phyloP scores from a whole-genome alignment of 2,888 invertebrate genomes.

The Clepsis dumicolana region DNA sequence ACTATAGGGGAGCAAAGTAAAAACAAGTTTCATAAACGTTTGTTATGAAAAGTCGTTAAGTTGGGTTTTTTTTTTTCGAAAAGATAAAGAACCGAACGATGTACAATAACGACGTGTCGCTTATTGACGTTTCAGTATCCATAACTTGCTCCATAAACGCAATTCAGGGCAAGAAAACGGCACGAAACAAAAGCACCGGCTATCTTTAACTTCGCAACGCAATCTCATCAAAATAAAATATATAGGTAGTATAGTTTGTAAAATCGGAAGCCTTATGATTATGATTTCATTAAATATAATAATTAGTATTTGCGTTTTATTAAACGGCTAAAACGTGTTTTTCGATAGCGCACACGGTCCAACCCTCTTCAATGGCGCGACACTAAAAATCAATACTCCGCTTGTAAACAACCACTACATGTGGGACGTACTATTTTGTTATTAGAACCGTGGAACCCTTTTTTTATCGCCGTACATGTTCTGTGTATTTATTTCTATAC shows the following conservation, averaged over 20 bases:
- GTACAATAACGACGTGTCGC: neutral
- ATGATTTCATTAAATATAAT: too few species aligned
- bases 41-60: too few species aligned
- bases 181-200: neutral
- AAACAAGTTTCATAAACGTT: too few species aligned
- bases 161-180: neutral
- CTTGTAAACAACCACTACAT: conserved; percentile 81
- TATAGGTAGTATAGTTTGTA: too few species aligned
- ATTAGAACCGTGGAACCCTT: conserved; percentile 57
- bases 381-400: conserved; percentile 76
- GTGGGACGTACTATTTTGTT: conserved; percentile 65
- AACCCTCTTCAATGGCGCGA: conserved; percentile 36
- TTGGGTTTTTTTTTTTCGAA: too few species aligned
- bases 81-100: neutral
- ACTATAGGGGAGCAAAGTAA: too few species aligned
- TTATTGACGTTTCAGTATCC: neutral
- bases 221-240: neutral
- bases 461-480: conserved; percentile 64
- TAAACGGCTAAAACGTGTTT: neutral
- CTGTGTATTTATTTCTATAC: conserved; percentile 65
- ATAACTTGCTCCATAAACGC: conserved; percentile 3
- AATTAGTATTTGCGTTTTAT: neutral
- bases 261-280: too few species aligned
- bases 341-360: neutral
- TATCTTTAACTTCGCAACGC: too few species aligned